phyloP scores from a whole-genome alignment of 2,888 invertebrate genomes.

The Panzeria rudis region DNA sequence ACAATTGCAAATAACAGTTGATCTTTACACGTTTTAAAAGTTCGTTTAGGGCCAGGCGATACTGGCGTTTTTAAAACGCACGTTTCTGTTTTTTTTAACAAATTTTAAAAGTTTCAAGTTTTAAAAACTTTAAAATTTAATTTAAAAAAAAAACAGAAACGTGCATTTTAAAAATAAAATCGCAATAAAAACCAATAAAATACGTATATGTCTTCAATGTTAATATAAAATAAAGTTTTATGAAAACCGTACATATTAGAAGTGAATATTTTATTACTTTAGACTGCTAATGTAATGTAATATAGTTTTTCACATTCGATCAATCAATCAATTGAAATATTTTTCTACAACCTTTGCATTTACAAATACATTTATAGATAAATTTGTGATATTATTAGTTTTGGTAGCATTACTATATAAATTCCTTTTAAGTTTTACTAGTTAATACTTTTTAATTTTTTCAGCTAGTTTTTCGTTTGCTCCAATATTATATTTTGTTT shows the following conservation, averaged over 20 bases:
- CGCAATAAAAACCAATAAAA: neutral
- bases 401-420: slow-evolving; percentile 36
- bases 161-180: too few species aligned
- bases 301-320: neutral
- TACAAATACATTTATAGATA: slow-evolving; percentile 37
- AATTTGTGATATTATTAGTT: slow-evolving; percentile 38
- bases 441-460: slow-evolving; percentile 59
- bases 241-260: neutral
- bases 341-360: slow-evolving; percentile 50
- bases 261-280: too few species aligned
- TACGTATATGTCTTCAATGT: neutral
- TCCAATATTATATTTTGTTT: slow-evolving; percentile 37
- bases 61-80: too few species aligned
- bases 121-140: too few species aligned
- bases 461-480: slow-evolving; percentile 20
- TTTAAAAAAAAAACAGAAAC: too few species aligned
- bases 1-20: too few species aligned
- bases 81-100: too few species aligned
- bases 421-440: slow-evolving; percentile 55
- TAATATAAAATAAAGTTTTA: neutral
- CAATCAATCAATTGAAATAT: slow-evolving; percentile 22
- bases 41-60: too few species aligned
- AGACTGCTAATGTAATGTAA: too few species aligned
- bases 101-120: too few species aligned
- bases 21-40: too few species aligned